Evolutionary conservation across 2,113 vertebrate species (phyloP), one percentile per base, ranked within the genome.

Genomic region (Siniperca chuatsi): DNA sequence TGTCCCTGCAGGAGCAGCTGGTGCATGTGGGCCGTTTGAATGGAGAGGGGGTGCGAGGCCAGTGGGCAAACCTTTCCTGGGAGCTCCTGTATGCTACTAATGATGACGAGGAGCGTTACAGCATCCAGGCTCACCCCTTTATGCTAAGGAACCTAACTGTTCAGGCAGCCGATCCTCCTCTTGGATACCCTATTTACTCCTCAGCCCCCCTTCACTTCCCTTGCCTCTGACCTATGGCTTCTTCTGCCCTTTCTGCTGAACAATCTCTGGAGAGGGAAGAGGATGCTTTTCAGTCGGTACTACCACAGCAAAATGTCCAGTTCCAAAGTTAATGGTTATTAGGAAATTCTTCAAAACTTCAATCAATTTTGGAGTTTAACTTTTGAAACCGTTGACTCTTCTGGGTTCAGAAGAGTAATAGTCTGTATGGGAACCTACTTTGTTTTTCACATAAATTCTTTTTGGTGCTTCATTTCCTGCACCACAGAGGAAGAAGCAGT

Each of bases 1-100:
- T 99, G 75, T 97, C 96, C 9, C 95, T 99, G 83, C 98, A 98
- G 92, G 98, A 99, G 83, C 78, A 98, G 78, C 79, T 98, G 48
- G 93, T 99, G 1, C 97, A 97, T 42, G 94, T 99, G 74, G 98
- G 98, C 4, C 96, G 96, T 83, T 94, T 99, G 42, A 98, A 98
- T 2, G 95, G 95, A 0, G 98, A 99, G 81, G 97, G 98, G 2
- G 95, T 99, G 12, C 90, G 97, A 74, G 98, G 98, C 2, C 98
- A 99, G 92, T 99, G 98, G 98, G 98, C 98, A 46, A 99, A 99
- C 84, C 96, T 99, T n/a, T 98, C 98, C 5, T 99, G 98, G 98
- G 98, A 99, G 93, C 95, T 99, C 76, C 95, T 99, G 4, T 99
- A 99, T 0, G 98, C 98, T 20, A 99, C 98, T 1, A 99, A 99